These are phyloP conservation scores for Cephalopholis sonnerati DNA, from an alignment of 2,113 vertebrate genomes.

Conservation along the genomic window DNA sequence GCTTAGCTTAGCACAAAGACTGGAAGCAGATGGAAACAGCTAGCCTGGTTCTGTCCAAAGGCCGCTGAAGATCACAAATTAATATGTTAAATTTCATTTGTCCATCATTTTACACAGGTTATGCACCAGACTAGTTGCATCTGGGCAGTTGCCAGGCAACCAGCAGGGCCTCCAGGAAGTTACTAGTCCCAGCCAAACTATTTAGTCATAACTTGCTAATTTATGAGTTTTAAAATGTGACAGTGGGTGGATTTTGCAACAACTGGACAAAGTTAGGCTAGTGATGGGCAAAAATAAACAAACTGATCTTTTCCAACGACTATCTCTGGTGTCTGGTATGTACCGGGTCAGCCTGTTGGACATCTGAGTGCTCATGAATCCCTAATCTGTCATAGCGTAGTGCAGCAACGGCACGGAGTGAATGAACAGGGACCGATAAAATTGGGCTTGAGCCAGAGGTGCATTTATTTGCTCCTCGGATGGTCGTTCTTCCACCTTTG, in stretches of 20 bases:
- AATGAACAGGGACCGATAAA: too few relatives aligned
- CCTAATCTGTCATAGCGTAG: too few relatives aligned
- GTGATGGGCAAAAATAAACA: too few relatives aligned
- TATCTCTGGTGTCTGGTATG: too few relatives aligned
- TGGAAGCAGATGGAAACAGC: not conserved
- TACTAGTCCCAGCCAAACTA: not conserved
- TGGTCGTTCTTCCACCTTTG: too few relatives aligned
- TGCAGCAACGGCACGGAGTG: too few relatives aligned
- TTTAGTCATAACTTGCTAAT: not conserved
- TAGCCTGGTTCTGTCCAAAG: not conserved
- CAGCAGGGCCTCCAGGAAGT: not conserved
- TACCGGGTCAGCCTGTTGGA: too few relatives aligned
- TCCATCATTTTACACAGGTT: not conserved
- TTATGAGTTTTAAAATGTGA: not conserved
- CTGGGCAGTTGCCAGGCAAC: constrained; percentile 1
- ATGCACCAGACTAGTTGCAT: not conserved
- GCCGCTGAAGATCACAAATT: not conserved
- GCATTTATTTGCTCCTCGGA: too few relatives aligned
- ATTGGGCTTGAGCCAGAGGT: too few relatives aligned
- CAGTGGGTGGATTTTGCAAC: not conserved
- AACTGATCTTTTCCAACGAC: too few relatives aligned
- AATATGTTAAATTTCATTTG: not conserved
- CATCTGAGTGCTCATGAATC: too few relatives aligned
- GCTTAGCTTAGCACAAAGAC: constrained; percentile 1
- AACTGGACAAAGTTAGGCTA: not conserved